Evolutionary conservation across 2,797 vertebrate genomes (phyloP).

Genomic region (Micrastur ruficollis): DNA sequence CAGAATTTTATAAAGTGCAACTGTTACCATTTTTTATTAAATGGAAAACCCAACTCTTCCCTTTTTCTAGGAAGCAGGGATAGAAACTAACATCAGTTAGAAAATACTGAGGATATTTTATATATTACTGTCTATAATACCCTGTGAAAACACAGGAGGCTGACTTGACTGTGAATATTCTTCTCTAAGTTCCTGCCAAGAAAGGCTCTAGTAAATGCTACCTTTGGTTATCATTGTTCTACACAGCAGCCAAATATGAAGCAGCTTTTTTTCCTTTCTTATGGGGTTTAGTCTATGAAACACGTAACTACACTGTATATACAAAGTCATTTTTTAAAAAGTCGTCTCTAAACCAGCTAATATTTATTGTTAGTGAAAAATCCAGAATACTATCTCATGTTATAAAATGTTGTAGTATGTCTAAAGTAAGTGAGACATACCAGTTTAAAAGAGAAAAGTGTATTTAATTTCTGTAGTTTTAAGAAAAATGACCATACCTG

Average conservation of each 20-base stretch:
- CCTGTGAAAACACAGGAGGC: not conserved
- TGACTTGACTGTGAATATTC: not conserved
- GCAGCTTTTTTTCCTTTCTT: not conserved
- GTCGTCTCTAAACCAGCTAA: not conserved
- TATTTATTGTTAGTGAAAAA: not conserved
- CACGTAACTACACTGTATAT: not conserved
- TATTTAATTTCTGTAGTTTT: not conserved
- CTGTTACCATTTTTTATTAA: not conserved
- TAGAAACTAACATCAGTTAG: not conserved
- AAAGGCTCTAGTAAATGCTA: not conserved
- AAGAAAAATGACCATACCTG: not conserved
- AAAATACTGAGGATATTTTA: not conserved
- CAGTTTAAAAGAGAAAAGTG: not conserved
- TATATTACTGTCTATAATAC: not conserved
- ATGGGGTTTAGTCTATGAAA: not conserved
- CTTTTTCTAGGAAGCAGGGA: not conserved
- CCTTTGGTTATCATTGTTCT: not conserved
- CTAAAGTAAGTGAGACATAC: not conserved
- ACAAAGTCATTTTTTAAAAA: not conserved
- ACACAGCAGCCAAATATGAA: not conserved
- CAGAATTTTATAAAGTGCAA: not conserved
- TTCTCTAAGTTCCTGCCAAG: not conserved
- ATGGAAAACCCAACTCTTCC: not conserved
- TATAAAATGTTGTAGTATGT: not conserved
- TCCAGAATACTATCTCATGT: not conserved